Percentiles rank a stretch among this genome's conserved stretches.
phyloP scores from a whole-genome alignment of 2,888 invertebrate species.

The Platycheirus albimanus region DNA sequence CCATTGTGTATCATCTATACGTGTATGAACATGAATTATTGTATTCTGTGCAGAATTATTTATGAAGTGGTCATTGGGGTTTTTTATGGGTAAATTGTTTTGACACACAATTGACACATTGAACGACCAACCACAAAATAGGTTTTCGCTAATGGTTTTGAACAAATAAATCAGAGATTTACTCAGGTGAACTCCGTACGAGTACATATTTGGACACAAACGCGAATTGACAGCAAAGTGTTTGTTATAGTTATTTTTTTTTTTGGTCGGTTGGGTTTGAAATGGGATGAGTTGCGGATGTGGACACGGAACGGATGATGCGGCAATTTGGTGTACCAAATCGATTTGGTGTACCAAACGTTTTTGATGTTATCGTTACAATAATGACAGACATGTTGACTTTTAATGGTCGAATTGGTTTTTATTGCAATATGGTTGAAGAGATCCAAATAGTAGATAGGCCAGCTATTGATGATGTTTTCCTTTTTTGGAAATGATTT shows the following conservation, averaged over 20 bases:
- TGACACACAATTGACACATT: slow-evolving; percentile 69
- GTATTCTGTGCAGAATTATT: slow-evolving; percentile 53
- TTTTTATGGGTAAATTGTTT: slow-evolving; percentile 63
- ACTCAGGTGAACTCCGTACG: slow-evolving; percentile 29
- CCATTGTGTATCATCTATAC: slow-evolving; percentile 36
- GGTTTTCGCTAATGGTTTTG: slow-evolving; percentile 46
- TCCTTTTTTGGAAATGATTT: not conserved
- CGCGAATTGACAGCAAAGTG: slow-evolving; percentile 8
- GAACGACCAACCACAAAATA: slow-evolving; percentile 60
- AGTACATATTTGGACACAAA: not conserved
- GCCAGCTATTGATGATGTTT: not conserved
- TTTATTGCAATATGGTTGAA: slow-evolving; percentile 3
- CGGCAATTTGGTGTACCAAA: not conserved
- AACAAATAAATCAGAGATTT: slow-evolving; percentile 48
- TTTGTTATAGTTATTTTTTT: not conserved
- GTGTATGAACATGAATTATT: too few species aligned
- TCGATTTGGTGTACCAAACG: not conserved
- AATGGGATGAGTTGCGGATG: too few species aligned
- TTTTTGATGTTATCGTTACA: slow-evolving; percentile 8
- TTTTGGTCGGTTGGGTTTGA: not conserved
- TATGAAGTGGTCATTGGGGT: slow-evolving; percentile 45
- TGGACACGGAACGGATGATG: not conserved
- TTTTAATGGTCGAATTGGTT: slow-evolving; percentile 16
- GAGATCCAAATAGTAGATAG: not conserved
- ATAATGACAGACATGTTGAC: not conserved